Conservation (phyloP, 2,113 vertebrate genomes). For the Carettochelys insculpta region DNA sequence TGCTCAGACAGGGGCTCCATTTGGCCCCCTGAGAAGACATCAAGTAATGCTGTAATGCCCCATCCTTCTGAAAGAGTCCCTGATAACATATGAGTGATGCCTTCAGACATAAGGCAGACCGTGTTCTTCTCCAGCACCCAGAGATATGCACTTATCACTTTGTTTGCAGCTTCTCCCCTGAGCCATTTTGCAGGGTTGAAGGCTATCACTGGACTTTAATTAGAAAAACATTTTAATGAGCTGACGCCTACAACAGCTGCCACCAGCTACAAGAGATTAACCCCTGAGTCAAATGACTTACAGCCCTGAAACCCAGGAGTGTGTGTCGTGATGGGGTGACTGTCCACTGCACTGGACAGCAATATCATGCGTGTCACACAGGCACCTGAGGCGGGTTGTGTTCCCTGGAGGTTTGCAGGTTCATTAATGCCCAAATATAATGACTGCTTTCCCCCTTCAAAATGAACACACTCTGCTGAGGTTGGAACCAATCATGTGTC, state of each 20-base stretch:
- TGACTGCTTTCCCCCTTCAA: not conserved
- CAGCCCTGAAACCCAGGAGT: not conserved
- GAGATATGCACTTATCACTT: constrained; percentile 45
- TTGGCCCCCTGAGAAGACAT: constrained; percentile 59
- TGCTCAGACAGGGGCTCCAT: not conserved
- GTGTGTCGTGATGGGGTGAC: constrained; percentile 27
- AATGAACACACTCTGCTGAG: not conserved
- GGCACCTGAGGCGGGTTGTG: not conserved
- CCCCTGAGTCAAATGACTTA: constrained; percentile 56
- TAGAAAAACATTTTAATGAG: constrained; percentile 67
- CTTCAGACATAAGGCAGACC: constrained; percentile 32
- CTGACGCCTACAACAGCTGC: constrained; percentile 64
- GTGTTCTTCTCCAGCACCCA: constrained; percentile 27
- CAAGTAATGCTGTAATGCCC: constrained; percentile 31
- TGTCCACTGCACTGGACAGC: not conserved
- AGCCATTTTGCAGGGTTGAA: constrained; percentile 62
- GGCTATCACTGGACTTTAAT: constrained; percentile 59
- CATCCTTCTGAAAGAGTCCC: constrained; percentile 61
- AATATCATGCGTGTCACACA: not conserved
- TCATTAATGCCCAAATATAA: constrained; percentile 5
- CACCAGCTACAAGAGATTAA: constrained; percentile 70
- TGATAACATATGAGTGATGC: constrained; percentile 55
- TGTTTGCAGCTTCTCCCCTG: constrained; percentile 54
- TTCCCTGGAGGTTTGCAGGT: not conserved
- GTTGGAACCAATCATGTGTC: not conserved